Conservation (phyloP, 2,888 invertebrate genomes). For the Drepana falcataria region DNA sequence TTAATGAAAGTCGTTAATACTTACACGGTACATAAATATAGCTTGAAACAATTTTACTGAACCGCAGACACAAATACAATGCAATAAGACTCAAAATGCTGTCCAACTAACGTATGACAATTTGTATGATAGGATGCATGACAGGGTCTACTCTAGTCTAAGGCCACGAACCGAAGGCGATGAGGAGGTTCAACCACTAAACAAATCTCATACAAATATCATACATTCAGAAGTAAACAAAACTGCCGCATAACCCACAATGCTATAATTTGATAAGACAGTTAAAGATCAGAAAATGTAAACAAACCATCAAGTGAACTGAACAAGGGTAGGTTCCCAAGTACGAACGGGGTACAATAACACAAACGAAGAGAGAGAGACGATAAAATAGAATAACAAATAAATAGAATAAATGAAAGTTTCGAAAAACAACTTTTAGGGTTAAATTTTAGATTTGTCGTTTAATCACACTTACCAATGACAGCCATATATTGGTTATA, state of each 20-base stretch:
- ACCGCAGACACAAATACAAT: conserved; percentile 4
- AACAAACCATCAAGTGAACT: conserved; percentile 26
- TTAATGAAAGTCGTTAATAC: conserved; percentile 4
- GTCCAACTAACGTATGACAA: conserved; percentile 29
- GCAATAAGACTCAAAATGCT: conserved; percentile 9
- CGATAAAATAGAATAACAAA: conserved; percentile 32
- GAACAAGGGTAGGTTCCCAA: conserved; percentile 33
- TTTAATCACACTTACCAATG: conserved; percentile 90
- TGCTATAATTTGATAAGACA: conserved; percentile 69
- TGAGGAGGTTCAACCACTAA: conserved; percentile 46
- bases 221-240: conserved; percentile 35
- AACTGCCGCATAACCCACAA: conserved; percentile 77
- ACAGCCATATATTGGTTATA: conserved; percentile 96
- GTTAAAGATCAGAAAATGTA: conserved; percentile 54
- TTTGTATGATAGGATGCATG: conserved; percentile 58
- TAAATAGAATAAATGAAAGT: conserved; percentile 50
- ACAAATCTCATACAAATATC: conserved; percentile 49
- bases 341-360: conserved; percentile 25
- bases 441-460: conserved; percentile 73
- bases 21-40: conserved; percentile 14
- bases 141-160: conserved; percentile 61
- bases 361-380: conserved; percentile 38
- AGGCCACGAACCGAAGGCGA: conserved; percentile 44
- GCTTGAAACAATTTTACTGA: conserved; percentile 1
- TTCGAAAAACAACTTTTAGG: conserved; percentile 68